These are phyloP conservation scores for Sycophila sp. DNA, from an alignment of 1,140 invertebrate genomes.

Conservation along the genomic window DNA sequence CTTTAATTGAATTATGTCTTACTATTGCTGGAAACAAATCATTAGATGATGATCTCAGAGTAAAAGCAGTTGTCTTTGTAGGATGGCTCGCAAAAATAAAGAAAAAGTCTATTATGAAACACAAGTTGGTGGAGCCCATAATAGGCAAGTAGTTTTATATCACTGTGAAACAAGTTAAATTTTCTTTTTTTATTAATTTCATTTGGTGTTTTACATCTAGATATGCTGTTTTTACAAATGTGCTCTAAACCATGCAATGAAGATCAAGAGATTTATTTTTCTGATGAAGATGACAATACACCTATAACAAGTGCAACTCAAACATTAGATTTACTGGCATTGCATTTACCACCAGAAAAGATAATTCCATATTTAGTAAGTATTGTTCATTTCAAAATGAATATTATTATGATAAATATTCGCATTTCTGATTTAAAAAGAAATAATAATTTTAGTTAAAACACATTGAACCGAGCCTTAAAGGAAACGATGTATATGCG, in stretches of 20 bases:
- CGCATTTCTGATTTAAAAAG: neutral
- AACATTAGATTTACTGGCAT: conserved; percentile 79
- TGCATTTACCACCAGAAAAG: conserved; percentile 82
- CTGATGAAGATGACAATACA: conserved; percentile 69
- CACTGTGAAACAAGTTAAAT: neutral
- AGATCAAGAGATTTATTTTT: conserved; percentile 72
- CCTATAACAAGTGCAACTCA: conserved; percentile 76
- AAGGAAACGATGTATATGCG: conserved; percentile 68
- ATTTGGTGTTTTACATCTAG: conserved; percentile 38
- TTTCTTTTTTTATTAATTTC: neutral
- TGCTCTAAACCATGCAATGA: conserved; percentile 70
- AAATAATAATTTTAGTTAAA: conserved; percentile 63
- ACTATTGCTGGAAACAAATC: conserved; percentile 69
- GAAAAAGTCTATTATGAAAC: conserved; percentile 80
- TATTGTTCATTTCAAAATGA: neutral
- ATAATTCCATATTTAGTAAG: conserved; percentile 76
- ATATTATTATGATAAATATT: neutral
- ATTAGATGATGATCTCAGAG: conserved; percentile 70
- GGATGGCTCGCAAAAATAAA: conserved; percentile 73
- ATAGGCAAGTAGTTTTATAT: conserved; percentile 57
- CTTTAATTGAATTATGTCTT: conserved; percentile 75
- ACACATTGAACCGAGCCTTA: conserved; percentile 72
- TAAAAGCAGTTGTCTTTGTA: conserved; percentile 76
- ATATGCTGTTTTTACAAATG: conserved; percentile 76
- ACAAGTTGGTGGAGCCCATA: conserved; percentile 79